These are phyloP conservation scores for Zelostemma sp. DNA, from an alignment of 1,140 invertebrate species.

Conservation along the genomic window DNA sequence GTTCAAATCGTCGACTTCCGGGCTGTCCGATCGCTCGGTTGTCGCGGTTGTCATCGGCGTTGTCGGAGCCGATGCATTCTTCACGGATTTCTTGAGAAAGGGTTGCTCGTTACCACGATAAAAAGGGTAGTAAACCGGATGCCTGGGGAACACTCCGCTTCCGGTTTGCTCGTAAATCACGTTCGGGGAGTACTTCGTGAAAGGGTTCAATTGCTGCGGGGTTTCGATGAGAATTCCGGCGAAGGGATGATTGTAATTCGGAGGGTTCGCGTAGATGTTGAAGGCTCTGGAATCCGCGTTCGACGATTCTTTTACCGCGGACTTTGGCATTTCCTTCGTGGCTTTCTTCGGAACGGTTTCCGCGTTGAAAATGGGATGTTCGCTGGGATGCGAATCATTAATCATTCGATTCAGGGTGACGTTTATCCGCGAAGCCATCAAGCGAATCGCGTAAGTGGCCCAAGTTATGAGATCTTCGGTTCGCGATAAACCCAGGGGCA, in stretches of 20 bases:
- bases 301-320: too few relatives aligned
- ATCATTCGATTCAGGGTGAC: slow-evolving; percentile 48
- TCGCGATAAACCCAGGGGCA: slow-evolving; percentile 53
- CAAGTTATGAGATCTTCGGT: slow-evolving; percentile 60
- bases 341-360: slow-evolving; percentile 16
- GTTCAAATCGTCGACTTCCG: slow-evolving; percentile 26
- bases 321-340: slow-evolving; percentile 27
- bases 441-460: slow-evolving; percentile 60
- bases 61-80: background rate
- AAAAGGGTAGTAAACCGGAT: slow-evolving; percentile 30
- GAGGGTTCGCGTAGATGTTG: slow-evolving; percentile 23
- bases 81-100: background rate
- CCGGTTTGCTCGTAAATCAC: slow-evolving; percentile 27
- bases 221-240: slow-evolving; percentile 23
- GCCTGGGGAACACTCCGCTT: slow-evolving; percentile 22
- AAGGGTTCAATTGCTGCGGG: slow-evolving; percentile 16
- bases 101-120: slow-evolving; percentile 16
- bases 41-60: slow-evolving; percentile 1
- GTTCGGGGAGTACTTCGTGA: slow-evolving; percentile 21
- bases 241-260: slow-evolving; percentile 17
- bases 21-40: background rate
- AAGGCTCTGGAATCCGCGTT: slow-evolving; percentile 17
- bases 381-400: slow-evolving; percentile 18
- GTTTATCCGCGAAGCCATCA: slow-evolving; percentile 64
- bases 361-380: slow-evolving; percentile 1